Base-by-base conservation (phyloP, 2,888 invertebrate genomes). In the Cyclophora punctaria region DNA sequence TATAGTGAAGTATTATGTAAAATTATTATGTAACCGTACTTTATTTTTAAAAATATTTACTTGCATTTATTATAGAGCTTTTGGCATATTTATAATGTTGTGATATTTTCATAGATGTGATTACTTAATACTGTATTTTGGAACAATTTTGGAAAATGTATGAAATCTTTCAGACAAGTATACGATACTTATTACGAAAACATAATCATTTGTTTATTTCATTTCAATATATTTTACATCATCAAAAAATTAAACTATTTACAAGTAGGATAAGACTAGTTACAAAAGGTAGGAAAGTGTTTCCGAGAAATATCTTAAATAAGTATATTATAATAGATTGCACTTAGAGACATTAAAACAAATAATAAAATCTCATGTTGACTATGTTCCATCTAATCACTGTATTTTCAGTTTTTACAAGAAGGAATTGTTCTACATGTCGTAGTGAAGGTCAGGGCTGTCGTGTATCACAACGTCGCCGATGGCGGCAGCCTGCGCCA, bases 41-140 rank as follows among this genome's bases (percentile, higher is more conserved):
- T 79, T 76, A 79, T 83, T 84, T 86, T 77, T 83, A 77, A 82
- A 69, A 76, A 75, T 77, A 80, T 84, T 78, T 61, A 61, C 61
- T 61, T 84, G 82, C 83, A 78, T 76, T 77, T 79, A 80, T 83
- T 83, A 81, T 80, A 83, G 78, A 68, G 71, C 62, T 80, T 83
- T 83, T 83, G 83, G 83, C 78, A 74, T 80, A 81, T 85, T 83
- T 85, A 78, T 80, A 75, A 83, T 81, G 75, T 79, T 77, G 78
- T 83, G 75, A 80, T 84, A 81, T 84, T 83, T 78, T 80, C 80
- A 78, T 83, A 80, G 20, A 78, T 81, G 82, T 82, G 78, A 79
- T 78, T 37, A 37, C 37, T 37, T 83, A 76, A 81, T 78, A 70
- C 78, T 82, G 81, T 81, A 79, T 79, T 80, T 80, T 83, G 74